Evolutionary conservation across 2,797 vertebrate genomes (phyloP).

Genomic region (Rhynchotus rufescens): DNA sequence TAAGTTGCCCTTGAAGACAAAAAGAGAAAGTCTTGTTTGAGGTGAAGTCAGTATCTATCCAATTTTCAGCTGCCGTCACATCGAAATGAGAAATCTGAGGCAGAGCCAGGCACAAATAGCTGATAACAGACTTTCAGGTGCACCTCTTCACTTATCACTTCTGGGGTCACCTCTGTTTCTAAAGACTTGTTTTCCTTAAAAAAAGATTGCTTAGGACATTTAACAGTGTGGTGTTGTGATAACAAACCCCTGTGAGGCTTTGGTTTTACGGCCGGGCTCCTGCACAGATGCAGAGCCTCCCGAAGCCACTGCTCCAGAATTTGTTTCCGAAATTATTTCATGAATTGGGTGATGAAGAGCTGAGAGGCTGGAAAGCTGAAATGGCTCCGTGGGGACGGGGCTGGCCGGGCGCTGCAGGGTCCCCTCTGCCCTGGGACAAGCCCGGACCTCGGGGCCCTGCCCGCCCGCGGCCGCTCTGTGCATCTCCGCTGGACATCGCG

Average conservation of each 20-base stretch:
- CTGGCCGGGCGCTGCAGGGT: too few relatives aligned
- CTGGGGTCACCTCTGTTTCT: slow-evolving; percentile 81
- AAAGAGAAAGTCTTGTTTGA: slow-evolving; percentile 78
- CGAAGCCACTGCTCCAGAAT: not conserved
- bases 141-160: slow-evolving; percentile 79
- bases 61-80: slow-evolving; percentile 80
- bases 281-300: not conserved
- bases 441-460: too few relatives aligned
- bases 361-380: not conserved
- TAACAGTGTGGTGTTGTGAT: slow-evolving; percentile 65
- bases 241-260: slow-evolving; percentile 48
- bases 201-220: slow-evolving; percentile 76
- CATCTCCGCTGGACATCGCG: not conserved
- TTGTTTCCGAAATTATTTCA: not conserved
- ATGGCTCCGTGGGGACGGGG: too few relatives aligned
- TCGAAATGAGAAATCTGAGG: slow-evolving; percentile 85
- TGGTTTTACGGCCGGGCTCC: not conserved
- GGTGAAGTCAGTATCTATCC: slow-evolving; percentile 77
- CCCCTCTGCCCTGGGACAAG: too few relatives aligned
- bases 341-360: not conserved
- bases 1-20: slow-evolving; percentile 70
- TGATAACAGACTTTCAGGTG: slow-evolving; percentile 83
- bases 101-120: slow-evolving; percentile 74
- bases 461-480: too few relatives aligned
- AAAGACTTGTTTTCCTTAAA: slow-evolving; percentile 80